These are phyloP conservation scores for Drosophila setifemur DNA, from an alignment of 1,140 invertebrate genomes.

Conservation along the genomic window DNA sequence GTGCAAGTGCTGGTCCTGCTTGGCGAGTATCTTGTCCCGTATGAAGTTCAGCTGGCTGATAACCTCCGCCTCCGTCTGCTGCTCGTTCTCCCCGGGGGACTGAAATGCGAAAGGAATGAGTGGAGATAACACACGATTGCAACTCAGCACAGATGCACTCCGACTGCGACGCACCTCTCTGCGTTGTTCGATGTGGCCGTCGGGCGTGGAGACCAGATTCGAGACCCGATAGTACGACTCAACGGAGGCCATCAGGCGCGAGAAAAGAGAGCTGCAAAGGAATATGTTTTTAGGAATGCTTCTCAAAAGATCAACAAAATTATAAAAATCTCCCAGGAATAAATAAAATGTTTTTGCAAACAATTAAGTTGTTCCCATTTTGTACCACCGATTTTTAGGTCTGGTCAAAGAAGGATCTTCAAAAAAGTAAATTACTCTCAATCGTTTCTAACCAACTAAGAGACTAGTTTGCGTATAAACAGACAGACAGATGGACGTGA, in stretches of 20 bases:
- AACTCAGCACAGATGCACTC: background rate
- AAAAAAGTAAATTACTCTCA: too few relatives aligned
- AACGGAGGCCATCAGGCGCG: constrained; percentile 88
- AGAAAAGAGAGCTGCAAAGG: constrained; percentile 86
- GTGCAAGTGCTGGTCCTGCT: constrained; percentile 86
- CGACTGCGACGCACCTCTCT: constrained; percentile 33
- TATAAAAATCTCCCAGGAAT: too few relatives aligned
- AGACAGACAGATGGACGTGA: too few relatives aligned
- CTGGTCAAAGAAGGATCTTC: too few relatives aligned
- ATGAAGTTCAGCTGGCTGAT: constrained; percentile 88
- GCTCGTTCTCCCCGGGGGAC: constrained; percentile 33
- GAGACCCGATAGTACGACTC: constrained; percentile 88
- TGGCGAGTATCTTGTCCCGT: constrained; percentile 86
- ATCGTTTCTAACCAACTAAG: too few relatives aligned
- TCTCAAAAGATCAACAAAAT: too few relatives aligned
- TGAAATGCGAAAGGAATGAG: constrained; percentile 20
- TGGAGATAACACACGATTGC: constrained; percentile 12
- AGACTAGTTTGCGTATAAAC: too few relatives aligned
- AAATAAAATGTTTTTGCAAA: too few relatives aligned
- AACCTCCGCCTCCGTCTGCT: constrained; percentile 85
- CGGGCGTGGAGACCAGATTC: constrained; percentile 83
- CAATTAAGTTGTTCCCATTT: too few relatives aligned
- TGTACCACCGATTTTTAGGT: too few relatives aligned
- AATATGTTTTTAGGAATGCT: too few relatives aligned
- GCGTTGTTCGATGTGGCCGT: constrained; percentile 77